Conservation (phyloP, 2,113 vertebrate species). For the Mystacornis crossleyi region DNA sequence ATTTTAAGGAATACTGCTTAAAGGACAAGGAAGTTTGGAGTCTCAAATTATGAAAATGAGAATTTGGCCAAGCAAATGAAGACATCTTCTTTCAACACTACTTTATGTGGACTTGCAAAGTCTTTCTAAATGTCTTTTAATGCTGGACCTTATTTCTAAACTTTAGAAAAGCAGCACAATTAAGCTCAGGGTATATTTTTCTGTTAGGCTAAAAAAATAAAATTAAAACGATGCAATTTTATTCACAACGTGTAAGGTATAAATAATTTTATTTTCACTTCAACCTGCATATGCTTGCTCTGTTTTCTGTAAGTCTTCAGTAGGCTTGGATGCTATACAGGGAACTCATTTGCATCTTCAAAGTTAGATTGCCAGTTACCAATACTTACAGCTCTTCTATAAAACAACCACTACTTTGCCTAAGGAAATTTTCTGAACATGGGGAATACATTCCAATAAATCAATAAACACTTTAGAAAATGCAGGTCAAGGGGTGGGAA, state of each 20-base stretch:
- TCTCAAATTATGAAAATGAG: constrained; percentile 52
- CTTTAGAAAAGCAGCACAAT: not conserved
- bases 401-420: not conserved
- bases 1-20: constrained; percentile 53
- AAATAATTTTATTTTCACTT: not conserved
- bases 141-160: not conserved
- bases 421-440: not conserved
- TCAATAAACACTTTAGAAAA: not conserved
- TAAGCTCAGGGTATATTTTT: not conserved
- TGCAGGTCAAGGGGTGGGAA: not conserved
- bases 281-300: not conserved
- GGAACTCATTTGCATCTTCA: not conserved
- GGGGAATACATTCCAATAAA: not conserved
- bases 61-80: constrained; percentile 18
- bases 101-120: not conserved
- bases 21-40: constrained; percentile 41
- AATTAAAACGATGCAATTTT: not conserved
- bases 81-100: not conserved
- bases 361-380: not conserved
- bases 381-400: not conserved
- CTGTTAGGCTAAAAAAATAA: not conserved
- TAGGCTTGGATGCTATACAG: not conserved
- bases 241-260: not conserved
- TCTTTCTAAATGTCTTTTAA: not conserved
- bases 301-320: not conserved